A percentile compares a stretch with the other conserved stretches of the same genome.
Conservation (phyloP, 2,797 vertebrate genomes). For the Dallia pectoralis region DNA sequence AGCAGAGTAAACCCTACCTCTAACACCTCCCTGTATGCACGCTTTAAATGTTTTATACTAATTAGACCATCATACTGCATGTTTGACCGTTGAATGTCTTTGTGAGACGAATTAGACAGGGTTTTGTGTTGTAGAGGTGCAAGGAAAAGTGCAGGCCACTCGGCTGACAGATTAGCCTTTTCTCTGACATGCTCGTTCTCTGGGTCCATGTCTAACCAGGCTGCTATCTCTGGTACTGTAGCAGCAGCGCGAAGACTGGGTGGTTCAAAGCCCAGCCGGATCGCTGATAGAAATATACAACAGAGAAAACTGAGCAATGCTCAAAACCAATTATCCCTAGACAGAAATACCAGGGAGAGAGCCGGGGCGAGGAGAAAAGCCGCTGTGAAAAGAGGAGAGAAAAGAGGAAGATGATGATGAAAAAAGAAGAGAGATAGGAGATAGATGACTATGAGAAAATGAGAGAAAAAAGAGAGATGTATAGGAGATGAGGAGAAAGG, state of each 20-base stretch:
- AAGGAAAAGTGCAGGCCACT: constrained; percentile 11
- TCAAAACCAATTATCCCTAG: constrained; percentile 23
- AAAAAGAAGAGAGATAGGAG: background rate
- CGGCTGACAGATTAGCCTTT: constrained; percentile 2
- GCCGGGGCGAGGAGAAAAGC: background rate
- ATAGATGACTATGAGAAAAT: background rate
- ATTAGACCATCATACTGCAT: background rate
- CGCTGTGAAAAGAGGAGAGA: background rate
- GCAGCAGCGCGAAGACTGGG: background rate
- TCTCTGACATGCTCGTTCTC: constrained; percentile 5
- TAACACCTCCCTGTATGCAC: background rate
- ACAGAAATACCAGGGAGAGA: background rate
- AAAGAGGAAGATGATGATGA: background rate
- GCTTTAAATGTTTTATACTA: background rate
- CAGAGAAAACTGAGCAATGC: background rate
- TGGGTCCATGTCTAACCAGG: constrained; percentile 1
- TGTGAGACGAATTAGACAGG: background rate
- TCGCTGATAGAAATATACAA: constrained; percentile 23
- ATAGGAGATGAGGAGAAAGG: background rate
- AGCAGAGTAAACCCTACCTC: background rate
- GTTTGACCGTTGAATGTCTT: background rate
- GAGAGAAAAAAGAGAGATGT: background rate
- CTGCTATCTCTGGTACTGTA: constrained; percentile 27
- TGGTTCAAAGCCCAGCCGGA: constrained; percentile 20
- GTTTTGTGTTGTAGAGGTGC: constrained; percentile 1